Evolutionary conservation across 2,113 vertebrate species (phyloP).

Genomic region (Drymodes brunneopygia): DNA sequence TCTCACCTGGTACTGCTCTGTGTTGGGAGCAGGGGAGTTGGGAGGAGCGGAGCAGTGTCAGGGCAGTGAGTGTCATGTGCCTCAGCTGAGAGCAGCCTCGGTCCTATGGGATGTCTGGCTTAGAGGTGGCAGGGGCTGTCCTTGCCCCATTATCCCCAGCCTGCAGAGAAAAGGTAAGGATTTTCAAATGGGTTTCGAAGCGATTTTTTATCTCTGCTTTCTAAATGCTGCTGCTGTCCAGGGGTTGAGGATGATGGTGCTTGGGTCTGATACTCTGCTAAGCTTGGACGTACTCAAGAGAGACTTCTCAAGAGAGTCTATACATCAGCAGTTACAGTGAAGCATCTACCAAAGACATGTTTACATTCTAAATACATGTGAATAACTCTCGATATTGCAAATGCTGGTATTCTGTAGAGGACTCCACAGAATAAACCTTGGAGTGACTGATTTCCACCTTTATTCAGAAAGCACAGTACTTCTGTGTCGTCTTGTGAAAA

Average conservation of each 20-base stretch:
- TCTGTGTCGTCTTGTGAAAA: accelerated
- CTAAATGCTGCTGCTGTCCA: not conserved
- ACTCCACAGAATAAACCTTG: not conserved
- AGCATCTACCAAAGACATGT: not conserved
- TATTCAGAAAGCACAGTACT: accelerated
- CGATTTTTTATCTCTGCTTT: not conserved
- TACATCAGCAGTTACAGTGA: not conserved
- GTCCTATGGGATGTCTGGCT: not conserved
- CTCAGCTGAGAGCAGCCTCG: not conserved
- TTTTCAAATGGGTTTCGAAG: not conserved
- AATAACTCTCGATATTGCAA: not conserved
- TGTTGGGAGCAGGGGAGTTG: too few relatives aligned
- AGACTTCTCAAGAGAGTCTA: not conserved
- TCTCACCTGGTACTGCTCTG: accelerated
- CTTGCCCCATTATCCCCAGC: not conserved
- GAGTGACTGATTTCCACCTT: not conserved
- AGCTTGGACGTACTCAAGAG: not conserved
- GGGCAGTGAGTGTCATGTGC: accelerated
- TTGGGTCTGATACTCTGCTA: not conserved
- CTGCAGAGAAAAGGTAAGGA: not conserved
- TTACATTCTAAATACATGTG: not conserved
- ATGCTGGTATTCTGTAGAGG: not conserved
- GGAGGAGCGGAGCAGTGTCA: not conserved
- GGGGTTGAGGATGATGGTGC: not conserved
- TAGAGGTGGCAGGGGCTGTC: not conserved